phyloP scores from a whole-genome alignment of 2,888 invertebrate species.

The Agrilus cyanescens region DNA sequence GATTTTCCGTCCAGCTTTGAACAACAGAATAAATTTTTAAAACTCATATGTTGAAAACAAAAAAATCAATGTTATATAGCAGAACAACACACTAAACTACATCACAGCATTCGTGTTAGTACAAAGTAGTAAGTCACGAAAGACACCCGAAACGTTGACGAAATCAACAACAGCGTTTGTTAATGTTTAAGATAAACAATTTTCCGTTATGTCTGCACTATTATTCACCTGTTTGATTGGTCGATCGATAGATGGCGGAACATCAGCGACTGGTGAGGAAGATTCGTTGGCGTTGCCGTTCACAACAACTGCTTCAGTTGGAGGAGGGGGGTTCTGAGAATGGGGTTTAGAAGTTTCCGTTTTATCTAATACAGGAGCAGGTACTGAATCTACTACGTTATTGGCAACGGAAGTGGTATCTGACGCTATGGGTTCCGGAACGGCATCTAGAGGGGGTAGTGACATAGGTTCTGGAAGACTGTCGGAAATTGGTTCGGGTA shows the following conservation, averaged over 20 bases:
- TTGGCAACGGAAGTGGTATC: conserved; percentile 9
- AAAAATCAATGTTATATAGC: background rate
- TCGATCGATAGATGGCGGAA: conserved; percentile 40
- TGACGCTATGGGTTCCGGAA: conserved; percentile 31
- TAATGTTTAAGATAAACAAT: conserved; percentile 21
- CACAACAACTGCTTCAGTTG: conserved; percentile 25
- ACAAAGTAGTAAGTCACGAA: conserved; percentile 11
- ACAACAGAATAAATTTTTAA: background rate
- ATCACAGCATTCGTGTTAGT: conserved; percentile 15
- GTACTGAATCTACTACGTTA: conserved; percentile 25
- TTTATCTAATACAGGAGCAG: conserved; percentile 22
- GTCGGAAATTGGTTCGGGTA: conserved; percentile 28
- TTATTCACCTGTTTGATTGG: conserved; percentile 41
- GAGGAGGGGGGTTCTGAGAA: conserved; percentile 16
- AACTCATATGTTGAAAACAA: background rate
- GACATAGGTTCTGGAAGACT: conserved; percentile 34
- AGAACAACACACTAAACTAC: background rate
- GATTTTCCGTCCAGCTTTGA: background rate
- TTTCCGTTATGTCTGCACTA: conserved; percentile 24
- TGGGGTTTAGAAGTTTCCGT: conserved; percentile 15
- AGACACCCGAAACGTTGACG: conserved; percentile 3
- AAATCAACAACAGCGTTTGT: conserved; percentile 17
- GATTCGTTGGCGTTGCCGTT: conserved; percentile 34
- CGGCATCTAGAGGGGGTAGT: conserved; percentile 33
- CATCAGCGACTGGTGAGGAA: conserved; percentile 32